Evolutionary conservation across 2,888 invertebrate genomes (phyloP), one percentile per base, ranked within the genome.

Genomic region (Scaptomyza parva): DNA sequence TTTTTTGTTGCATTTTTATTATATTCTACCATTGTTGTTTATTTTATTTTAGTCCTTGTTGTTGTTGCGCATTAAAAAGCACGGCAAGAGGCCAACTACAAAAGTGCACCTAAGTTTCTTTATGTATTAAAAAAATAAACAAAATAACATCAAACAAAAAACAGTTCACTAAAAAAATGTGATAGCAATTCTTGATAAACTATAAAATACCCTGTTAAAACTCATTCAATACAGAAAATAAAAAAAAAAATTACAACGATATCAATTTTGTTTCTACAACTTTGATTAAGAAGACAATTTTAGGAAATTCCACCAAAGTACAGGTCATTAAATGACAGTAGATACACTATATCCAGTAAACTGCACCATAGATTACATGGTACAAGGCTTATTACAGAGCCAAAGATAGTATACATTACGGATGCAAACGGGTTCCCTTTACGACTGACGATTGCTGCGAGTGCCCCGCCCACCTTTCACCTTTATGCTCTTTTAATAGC

Each of bases 401-500:
- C 35, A 33, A 4, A 28, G 70, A 47, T 40, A 12, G 22, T 35
- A n/a, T 35, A 14, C 2, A 14, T 7, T 33, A 41, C 41, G 50
- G 60, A 26, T 59, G 70, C 54, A 35, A 59, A 33, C 30, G 41
- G 59, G 28, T 3, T 26, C 80, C 84, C 78, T 79, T 80, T 73
- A 80, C 86, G 80, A 76, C 68, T 70, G 52, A 20, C 43, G 52
- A 37, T 60, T 65, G 73, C 26, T 54, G 20, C 60, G 54, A 63
- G 60, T 61, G 52, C 40, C 47, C 54, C 69, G 50, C 71, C 73
- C 47, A 59, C 63, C 28, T 79, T 74, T 67, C 76, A 87, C 87
- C 82, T 83, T 87, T 81, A 83, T 83, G 85, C 83, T 86, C 70
- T 86, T 88, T 84, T 88, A 86, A 86, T 86, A 83, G 86, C 77